These are phyloP conservation scores for Paralichthys olivaceus DNA, from an alignment of 2,113 vertebrate genomes.

Conservation along the genomic window DNA sequence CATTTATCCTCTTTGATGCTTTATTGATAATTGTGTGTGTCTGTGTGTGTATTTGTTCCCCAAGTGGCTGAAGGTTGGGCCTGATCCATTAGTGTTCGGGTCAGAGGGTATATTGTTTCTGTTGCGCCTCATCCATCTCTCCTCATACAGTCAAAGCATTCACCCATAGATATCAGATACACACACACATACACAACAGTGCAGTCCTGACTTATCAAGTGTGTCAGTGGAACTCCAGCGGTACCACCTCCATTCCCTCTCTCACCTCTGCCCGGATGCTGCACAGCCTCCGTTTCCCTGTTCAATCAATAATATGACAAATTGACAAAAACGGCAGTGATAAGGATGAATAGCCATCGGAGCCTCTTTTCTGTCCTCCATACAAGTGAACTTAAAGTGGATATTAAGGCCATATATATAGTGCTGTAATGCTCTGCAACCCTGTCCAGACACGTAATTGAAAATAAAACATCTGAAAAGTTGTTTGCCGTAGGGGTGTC, in stretches of 20 bases:
- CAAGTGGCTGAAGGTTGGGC: conserved; percentile 9
- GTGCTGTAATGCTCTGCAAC: conserved; percentile 1
- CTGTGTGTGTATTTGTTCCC: background rate
- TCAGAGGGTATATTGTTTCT: conserved; percentile 61
- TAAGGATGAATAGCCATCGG: conserved; percentile 53
- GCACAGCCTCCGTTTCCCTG: conserved; percentile 17
- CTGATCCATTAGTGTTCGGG: conserved; percentile 47
- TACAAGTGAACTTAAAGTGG: conserved; percentile 44
- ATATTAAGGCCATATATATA: conserved; percentile 33
- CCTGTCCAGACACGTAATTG: background rate
- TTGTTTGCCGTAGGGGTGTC: background rate
- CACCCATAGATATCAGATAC: conserved; percentile 20
- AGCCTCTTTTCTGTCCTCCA: conserved; percentile 19
- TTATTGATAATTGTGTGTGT: background rate
- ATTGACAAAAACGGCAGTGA: conserved; percentile 58
- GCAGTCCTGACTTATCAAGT: conserved; percentile 19
- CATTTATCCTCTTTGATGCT: background rate
- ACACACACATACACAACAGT: conserved; percentile 19
- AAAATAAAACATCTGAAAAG: conserved; percentile 18
- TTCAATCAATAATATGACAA: conserved; percentile 61
- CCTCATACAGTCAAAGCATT: conserved; percentile 24
- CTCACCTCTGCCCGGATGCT: conserved; percentile 26
- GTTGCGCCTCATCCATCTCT: conserved; percentile 55
- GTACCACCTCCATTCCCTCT: conserved; percentile 33
- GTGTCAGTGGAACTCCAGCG: conserved; percentile 51